Evolutionary conservation across 2,797 vertebrate species (phyloP).

Genomic region (Graptemys geographica): DNA sequence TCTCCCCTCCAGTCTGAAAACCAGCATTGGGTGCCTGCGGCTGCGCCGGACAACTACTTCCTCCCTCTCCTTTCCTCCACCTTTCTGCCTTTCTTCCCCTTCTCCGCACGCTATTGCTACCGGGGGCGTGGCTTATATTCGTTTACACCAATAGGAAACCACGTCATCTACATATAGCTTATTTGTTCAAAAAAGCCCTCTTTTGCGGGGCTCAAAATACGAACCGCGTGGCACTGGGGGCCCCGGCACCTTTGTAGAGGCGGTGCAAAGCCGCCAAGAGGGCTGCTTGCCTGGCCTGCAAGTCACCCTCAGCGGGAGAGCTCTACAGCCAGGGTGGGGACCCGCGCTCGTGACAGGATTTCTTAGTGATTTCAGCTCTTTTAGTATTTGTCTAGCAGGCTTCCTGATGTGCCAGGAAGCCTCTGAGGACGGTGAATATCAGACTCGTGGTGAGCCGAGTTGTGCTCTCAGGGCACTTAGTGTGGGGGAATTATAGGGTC

Average conservation of each 20-base stretch:
- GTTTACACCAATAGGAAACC: slow-evolving; percentile 42
- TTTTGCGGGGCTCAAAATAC: background rate
- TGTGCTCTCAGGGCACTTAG: too few species aligned
- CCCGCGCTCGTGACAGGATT: accelerated
- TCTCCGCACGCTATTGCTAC: too few species aligned
- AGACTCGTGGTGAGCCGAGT: accelerated
- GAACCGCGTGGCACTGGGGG: background rate
- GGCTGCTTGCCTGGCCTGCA: accelerated
- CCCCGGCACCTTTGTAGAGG: accelerated
- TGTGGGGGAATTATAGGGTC: accelerated
- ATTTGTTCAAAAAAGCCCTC: accelerated
- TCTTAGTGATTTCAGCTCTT: slow-evolving; percentile 80
- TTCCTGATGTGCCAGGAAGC: slow-evolving; percentile 42
- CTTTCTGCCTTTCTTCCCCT: too few species aligned
- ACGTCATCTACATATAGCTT: background rate
- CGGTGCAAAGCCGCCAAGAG: accelerated
- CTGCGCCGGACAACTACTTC: too few species aligned
- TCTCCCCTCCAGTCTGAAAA: too few species aligned
- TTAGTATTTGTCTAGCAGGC: slow-evolving; percentile 85
- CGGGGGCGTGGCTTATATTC: background rate
- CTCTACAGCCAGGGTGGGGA: accelerated
- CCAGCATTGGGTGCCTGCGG: too few species aligned
- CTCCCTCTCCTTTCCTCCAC: too few species aligned
- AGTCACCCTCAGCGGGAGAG: slow-evolving; percentile 21
- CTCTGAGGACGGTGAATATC: accelerated